phyloP scores from a whole-genome alignment of 2,113 vertebrate genomes.

The Silurus asotus region DNA sequence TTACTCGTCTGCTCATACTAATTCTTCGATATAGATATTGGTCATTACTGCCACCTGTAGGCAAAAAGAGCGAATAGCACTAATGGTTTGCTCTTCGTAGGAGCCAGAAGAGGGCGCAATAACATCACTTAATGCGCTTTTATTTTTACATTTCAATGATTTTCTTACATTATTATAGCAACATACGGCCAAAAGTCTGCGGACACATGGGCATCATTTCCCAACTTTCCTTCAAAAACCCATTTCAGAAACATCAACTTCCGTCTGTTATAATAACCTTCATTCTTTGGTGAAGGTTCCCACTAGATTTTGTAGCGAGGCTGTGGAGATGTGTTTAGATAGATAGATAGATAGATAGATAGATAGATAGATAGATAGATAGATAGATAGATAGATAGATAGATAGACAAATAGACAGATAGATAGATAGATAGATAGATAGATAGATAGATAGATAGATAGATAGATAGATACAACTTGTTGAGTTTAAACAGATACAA shows the following conservation, averaged over 20 bases:
- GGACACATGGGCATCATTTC: not conserved
- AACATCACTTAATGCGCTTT: not conserved
- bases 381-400: too few relatives aligned
- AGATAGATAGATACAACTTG: too few relatives aligned
- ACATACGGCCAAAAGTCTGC: not conserved
- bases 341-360: too few relatives aligned
- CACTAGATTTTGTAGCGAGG: not conserved
- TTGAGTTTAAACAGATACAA: not conserved
- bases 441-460: too few relatives aligned
- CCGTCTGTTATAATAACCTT: not conserved
- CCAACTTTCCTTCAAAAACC: not conserved
- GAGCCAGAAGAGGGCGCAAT: not conserved
- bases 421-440: too few relatives aligned
- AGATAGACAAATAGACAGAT: too few relatives aligned
- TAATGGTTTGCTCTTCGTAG: not conserved
- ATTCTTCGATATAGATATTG: too few relatives aligned
- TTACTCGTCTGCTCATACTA: not conserved
- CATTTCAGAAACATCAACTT: not conserved
- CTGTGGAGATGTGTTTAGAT: not conserved
- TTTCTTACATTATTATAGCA: not conserved
- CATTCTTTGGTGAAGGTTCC: not conserved
- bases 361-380: too few relatives aligned
- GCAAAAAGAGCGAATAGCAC: not conserved
- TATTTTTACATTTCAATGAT: not conserved
- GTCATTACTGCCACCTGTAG: constrained; percentile 8